These are phyloP conservation scores for Schrankia costaestrigalis DNA, from an alignment of 2,888 invertebrate genomes.

Conservation along the genomic window DNA sequence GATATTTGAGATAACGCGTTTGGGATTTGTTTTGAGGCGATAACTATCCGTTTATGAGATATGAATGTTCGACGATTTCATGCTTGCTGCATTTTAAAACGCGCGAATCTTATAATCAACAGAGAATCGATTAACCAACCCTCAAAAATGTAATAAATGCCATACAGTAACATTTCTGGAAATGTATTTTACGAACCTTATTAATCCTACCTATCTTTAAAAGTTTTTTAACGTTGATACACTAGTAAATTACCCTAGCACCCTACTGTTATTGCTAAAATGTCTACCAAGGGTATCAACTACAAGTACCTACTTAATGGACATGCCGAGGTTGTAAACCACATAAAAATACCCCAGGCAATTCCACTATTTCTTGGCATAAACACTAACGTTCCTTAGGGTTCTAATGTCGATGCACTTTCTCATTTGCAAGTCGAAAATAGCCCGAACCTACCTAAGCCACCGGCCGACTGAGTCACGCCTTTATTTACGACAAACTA, in stretches of 20 bases:
- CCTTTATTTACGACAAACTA: conserved; percentile 61
- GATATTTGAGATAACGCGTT: conserved; percentile 52
- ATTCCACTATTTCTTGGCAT: too few relatives aligned
- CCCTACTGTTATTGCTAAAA: too few relatives aligned
- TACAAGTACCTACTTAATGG: conserved; percentile 13
- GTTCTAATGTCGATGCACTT: conserved; percentile 56
- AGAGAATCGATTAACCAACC: background rate
- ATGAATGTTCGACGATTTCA: conserved; percentile 12
- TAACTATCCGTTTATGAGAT: conserved; percentile 44
- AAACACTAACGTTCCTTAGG: conserved; percentile 24
- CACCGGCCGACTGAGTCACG: conserved; percentile 54
- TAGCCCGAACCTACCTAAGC: conserved; percentile 52
- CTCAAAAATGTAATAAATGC: conserved; percentile 26
- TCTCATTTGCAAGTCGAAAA: conserved; percentile 73
- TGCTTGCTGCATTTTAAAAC: conserved; percentile 14
- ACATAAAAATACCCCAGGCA: too few relatives aligned
- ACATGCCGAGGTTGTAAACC: conserved; percentile 22
- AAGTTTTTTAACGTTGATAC: too few relatives aligned
- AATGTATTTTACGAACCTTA: too few relatives aligned
- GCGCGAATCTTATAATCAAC: background rate
- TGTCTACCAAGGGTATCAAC: conserved; percentile 18
- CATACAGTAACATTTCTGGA: conserved; percentile 31
- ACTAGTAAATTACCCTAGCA: too few relatives aligned
- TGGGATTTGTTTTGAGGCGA: conserved; percentile 68
- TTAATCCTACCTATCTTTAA: too few relatives aligned